Base-by-base conservation (phyloP, 2,113 vertebrate genomes). In the crab-eating macaque (Macaca fascicularis) region DNA sequence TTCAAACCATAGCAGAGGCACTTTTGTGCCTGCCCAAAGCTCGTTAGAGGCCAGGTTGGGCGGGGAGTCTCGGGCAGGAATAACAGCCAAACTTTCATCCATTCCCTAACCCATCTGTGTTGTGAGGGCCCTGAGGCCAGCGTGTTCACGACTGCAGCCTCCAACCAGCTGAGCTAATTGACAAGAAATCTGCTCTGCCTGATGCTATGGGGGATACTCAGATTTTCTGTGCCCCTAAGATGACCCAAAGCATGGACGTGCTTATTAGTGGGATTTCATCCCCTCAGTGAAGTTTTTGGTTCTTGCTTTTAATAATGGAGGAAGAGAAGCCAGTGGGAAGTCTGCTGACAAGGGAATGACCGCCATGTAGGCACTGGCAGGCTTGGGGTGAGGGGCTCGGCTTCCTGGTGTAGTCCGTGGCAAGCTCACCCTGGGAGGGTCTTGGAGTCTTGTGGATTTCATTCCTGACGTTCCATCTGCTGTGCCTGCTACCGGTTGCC, bases 301-400 rank as follows among this genome's bases (percentile, higher is more conserved):
- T 45, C 72, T 61, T 88, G 38, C 25, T 1, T 94, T 88, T 82
- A 70, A 55, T 78, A 87, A 72, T 10, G 16, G 88, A 43, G 17
- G 67, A 74, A 30, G 80, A 90, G 55, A 90, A 79, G 85, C 27
- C 1, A 0, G 0, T 0, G 5, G 35, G 43, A 75, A 14, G 5
- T 4, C 86, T 16, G 17, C 0, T 38, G 50, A 35, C 5, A 45
- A 20, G 50, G 48, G 32, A 50, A 30, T 2, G 0, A 0, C 59
- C 43, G 17, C 72, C 89, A 4, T 8, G 40, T 74, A 25, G 13
- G 0, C 16, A 48, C 52, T 79, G 32, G 12, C 0, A 3, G 82
- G 87, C 48, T 20, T 8, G 40, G 91, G 8, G 20, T 4, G 45
- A 35, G 82, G 32, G 40, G 69, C 30, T 86, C 55, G 14, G 92